Evolutionary conservation across 2,888 invertebrate genomes (phyloP).

Genomic region (Hemaris fuciformis): DNA sequence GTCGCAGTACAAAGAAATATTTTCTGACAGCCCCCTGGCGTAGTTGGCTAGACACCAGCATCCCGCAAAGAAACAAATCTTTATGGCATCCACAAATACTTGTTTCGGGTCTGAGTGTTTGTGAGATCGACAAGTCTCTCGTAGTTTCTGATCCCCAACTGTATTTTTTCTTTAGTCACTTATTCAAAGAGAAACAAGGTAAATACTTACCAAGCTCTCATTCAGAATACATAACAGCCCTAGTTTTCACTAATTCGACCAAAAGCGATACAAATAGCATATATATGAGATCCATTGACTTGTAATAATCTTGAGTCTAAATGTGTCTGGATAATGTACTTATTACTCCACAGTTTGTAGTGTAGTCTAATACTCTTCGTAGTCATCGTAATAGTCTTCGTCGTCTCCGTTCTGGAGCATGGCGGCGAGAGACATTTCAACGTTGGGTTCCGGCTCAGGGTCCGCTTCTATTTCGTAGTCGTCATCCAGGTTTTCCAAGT

Average conservation of each 20-base stretch:
- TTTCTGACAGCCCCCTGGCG: not conserved
- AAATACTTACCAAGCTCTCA: too few species aligned
- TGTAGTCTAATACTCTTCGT: slow-evolving; percentile 82
- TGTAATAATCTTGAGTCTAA: too few species aligned
- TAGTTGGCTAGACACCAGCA: not conserved
- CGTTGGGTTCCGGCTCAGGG: slow-evolving; percentile 56
- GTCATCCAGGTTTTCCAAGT: slow-evolving; percentile 34
- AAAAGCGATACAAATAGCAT: too few species aligned
- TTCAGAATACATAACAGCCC: too few species aligned
- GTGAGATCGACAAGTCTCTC: not conserved
- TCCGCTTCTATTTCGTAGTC: slow-evolving; percentile 74
- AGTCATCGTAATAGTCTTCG: slow-evolving; percentile 83
- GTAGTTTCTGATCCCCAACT: not conserved
- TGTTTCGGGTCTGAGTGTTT: not conserved
- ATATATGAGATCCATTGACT: too few species aligned
- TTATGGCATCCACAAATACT: not conserved
- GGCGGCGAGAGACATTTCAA: slow-evolving; percentile 79
- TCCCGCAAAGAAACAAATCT: too few species aligned
- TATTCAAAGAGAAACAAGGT: too few species aligned
- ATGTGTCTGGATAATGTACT: too few species aligned
- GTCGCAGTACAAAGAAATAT: too few species aligned
- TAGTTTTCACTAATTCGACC: too few species aligned
- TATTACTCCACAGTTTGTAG: not conserved
- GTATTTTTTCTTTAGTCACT: too few species aligned
- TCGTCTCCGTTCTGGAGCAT: slow-evolving; percentile 84